Evolutionary conservation across 2,113 vertebrate species (phyloP), one percentile per base, ranked within the genome.

Genomic region (Vulpes ferrilata): DNA sequence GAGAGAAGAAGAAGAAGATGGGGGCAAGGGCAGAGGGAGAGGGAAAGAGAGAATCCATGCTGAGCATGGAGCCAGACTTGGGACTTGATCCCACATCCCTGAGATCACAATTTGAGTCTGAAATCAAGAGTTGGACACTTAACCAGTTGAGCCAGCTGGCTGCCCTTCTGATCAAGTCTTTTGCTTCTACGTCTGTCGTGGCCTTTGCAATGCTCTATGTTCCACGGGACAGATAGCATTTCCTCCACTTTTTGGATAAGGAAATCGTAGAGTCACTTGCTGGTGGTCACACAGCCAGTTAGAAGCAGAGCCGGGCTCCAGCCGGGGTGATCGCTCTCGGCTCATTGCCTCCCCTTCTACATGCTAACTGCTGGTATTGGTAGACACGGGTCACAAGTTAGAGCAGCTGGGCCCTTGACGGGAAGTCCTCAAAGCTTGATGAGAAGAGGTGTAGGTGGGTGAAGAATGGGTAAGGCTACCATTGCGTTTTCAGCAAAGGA

Each of bases 371-470:
- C 1, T 85, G 60, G 74, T 30, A 1, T 19, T 55, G 57, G 74
- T 32, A 13, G 59, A 38, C 73, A 32, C 0, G 1, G 23, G 19
- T n/a, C 15, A 3, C n/a, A 35, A 0, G n/a, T 2, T 25, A 25
- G 71, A 20, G 67, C 13, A 30, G 22, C 73, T 38, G 65, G 7
- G 30, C 4, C 15, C 79, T 85, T 65, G 11, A 5, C 35, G 2
- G 51, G 59, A 16, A 27, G 23, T 38, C 9, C 53, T 71, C 35
- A 62, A 38, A 85, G 35, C 43, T 55, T n/a, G 64, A 69, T 32
- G 51, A 71, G 69, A 43, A 80, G n/a, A 69, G 48, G 53, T 81
- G 57, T 35, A 11, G 17, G 64, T 38, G 35, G 71, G 8, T 35
- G 76, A 89, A 43, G 55, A n/a, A 20, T 22, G 38, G 62, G 19